These are phyloP conservation scores for Troglohyphantes excavatus DNA, from an alignment of 2,888 invertebrate genomes.

Conservation along the genomic window DNA sequence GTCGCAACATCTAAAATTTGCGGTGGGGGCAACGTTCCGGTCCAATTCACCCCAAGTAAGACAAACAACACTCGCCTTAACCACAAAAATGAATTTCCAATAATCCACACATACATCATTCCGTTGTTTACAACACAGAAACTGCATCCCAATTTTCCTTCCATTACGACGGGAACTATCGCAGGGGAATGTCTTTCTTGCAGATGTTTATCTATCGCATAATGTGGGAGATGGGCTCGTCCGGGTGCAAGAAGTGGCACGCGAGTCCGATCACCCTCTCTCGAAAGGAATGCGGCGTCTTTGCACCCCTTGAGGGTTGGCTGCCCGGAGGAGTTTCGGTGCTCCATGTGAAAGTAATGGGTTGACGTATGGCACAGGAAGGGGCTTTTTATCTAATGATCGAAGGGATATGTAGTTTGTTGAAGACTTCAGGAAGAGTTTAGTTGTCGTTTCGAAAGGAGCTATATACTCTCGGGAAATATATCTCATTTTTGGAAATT, in stretches of 20 bases:
- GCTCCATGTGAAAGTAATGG: conserved; percentile 52
- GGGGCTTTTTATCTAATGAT: neutral
- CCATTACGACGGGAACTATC: neutral
- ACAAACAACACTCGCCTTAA: neutral
- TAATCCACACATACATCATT: neutral
- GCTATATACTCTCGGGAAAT: no score
- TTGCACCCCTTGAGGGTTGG: conserved; percentile 17
- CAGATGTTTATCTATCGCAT: neutral
- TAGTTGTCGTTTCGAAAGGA: no score
- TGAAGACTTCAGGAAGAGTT: no score
- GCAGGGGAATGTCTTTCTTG: neutral
- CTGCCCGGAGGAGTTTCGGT: conserved; percentile 20
- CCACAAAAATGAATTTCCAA: conserved; percentile 17
- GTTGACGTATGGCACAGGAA: conserved; percentile 16
- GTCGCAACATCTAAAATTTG: no score
- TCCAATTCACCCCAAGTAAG: neutral
- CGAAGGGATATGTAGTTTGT: no score
- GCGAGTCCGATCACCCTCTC: conserved; percentile 64
- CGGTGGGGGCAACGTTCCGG: conserved; percentile 16
- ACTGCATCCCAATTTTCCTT: neutral
- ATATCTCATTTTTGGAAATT: no score
- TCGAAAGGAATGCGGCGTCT: conserved; percentile 50
- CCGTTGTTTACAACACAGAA: neutral
- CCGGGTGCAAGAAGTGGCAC: conserved; percentile 26
- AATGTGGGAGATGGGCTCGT: neutral